Base-by-base conservation (phyloP, 2,113 vertebrate genomes). In the Mustela nigripes region DNA sequence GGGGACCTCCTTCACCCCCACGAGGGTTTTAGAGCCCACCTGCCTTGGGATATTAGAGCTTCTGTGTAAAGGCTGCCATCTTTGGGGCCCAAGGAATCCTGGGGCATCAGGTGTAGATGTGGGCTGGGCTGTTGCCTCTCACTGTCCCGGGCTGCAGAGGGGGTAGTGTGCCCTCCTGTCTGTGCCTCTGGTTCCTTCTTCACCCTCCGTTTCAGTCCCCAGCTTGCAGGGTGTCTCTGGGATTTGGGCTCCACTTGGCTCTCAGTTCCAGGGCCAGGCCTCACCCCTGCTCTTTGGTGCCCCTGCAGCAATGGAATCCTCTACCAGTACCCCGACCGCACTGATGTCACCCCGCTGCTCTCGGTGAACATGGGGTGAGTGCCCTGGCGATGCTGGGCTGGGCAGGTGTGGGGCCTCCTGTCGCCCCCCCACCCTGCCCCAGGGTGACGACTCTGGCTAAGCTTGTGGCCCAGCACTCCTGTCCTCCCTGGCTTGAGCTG, bases 361-460 rank as follows among this genome's bases (percentile, higher is more conserved):
- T 99, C 99, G 0, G 99, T 99, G 98, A 99, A 99, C 94, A 99
- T 99, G 99, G 99, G 99, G 99, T 99, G 97, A 99, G 99, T 22
- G 16, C 62, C 79, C 26, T 1, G 0, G 78, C 0, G 1, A 0
- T 1, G 9, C 33, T 14, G 45, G 79, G 16, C 69, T 10, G 53
- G 79, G 24, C 28, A 24, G 87, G 56, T 98, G 21, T 3, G 19
- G 16, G 73, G 56, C 45, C 84, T 11, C 28, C 18, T 5, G 8
- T 73, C 9, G 7, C 78, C 31, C 58, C 73, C n/a, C 69, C 31
- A 50, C 73, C 19, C 31, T 11, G 50, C 73, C 19, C 31, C 14
- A n/a, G 63, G 71, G 28, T 42, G 83, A 11, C 14, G 19, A 81
- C 60, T 60, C 8, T 2, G 2, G 16, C 96, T 33, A 60, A 83